These are phyloP conservation scores for Epizoanthus illoricatus DNA, from an alignment of 92 coral and sea anemone species.

Conservation along the genomic window DNA sequence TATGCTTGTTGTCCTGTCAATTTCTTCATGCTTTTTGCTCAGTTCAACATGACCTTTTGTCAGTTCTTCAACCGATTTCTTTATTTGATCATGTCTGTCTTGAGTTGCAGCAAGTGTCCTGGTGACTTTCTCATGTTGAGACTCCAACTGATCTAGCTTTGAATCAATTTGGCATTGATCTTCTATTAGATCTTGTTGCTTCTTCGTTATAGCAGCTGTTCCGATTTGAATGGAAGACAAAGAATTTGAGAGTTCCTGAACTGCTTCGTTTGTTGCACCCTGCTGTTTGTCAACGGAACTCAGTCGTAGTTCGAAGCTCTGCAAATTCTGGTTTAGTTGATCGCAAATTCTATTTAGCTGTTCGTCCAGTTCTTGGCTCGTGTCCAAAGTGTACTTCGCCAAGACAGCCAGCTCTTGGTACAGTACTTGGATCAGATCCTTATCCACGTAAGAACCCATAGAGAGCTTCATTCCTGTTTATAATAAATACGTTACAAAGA, in stretches of 20 bases:
- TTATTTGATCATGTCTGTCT: neutral
- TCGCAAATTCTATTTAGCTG: conserved; percentile 4
- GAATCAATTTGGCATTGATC: conserved; percentile 3
- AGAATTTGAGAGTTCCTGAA: conserved; percentile 14
- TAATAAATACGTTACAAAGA: neutral
- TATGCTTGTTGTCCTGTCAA: conserved; percentile 8
- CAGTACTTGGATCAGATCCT: conserved; percentile 28
- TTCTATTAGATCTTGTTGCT: neutral
- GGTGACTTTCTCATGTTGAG: neutral
- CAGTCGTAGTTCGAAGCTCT: conserved; percentile 26
- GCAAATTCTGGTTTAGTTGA: conserved; percentile 7
- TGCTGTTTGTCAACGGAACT: conserved; percentile 29
- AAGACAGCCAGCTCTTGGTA: conserved; percentile 18
- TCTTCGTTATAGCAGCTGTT: neutral
- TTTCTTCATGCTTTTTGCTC: neutral
- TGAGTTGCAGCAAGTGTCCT: neutral
- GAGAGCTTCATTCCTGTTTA: conserved; percentile 20
- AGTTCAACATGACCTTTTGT: neutral
- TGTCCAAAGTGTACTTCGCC: conserved; percentile 33
- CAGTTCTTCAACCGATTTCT: neutral
- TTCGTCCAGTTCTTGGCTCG: neutral
- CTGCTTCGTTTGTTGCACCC: conserved; percentile 36
- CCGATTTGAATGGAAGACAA: neutral
- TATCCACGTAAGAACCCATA: conserved; percentile 21
- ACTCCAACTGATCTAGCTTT: conserved; percentile 15